Evolutionary conservation across 2,888 invertebrate genomes (phyloP).

Genomic region (Lasioglossum oenotherae): DNA sequence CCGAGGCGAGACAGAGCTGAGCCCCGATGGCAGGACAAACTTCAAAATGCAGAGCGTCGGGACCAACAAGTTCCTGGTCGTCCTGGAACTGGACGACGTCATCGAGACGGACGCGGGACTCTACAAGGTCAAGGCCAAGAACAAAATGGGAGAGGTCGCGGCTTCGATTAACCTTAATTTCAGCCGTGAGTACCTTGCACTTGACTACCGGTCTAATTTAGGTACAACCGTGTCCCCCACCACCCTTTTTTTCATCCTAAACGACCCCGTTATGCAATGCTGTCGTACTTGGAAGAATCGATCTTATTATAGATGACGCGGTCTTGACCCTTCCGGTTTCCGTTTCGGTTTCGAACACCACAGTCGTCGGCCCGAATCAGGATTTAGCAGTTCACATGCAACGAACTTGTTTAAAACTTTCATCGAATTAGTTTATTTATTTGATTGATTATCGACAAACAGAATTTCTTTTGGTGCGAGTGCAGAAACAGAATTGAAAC

Average conservation of each 20-base stretch:
- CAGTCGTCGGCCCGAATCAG: not conserved
- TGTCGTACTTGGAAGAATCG: not conserved
- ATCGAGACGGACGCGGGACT: slow-evolving; percentile 98
- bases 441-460: not conserved
- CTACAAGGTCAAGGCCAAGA: slow-evolving; percentile 98
- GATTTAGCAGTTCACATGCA: not conserved
- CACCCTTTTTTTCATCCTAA: not conserved
- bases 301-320: slow-evolving; percentile 15
- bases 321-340: slow-evolving; percentile 33
- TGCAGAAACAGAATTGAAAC: slow-evolving; percentile 14
- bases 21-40: slow-evolving; percentile 93
- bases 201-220: not conserved
- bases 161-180: slow-evolving; percentile 99
- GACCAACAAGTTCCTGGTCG: slow-evolving; percentile 94
- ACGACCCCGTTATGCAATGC: not conserved
- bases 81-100: slow-evolving; percentile 97
- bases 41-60: slow-evolving; percentile 95
- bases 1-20: slow-evolving; percentile 93
- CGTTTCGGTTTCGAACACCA: slow-evolving; percentile 11
- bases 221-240: not conserved
- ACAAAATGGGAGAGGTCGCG: slow-evolving; percentile 98
- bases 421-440: not conserved
- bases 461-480: not conserved
- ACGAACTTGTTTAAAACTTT: not conserved
- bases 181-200: slow-evolving; percentile 92